These are phyloP conservation scores for Drosophila arizonae DNA, from an alignment of 1,140 invertebrate species.

Conservation along the genomic window DNA sequence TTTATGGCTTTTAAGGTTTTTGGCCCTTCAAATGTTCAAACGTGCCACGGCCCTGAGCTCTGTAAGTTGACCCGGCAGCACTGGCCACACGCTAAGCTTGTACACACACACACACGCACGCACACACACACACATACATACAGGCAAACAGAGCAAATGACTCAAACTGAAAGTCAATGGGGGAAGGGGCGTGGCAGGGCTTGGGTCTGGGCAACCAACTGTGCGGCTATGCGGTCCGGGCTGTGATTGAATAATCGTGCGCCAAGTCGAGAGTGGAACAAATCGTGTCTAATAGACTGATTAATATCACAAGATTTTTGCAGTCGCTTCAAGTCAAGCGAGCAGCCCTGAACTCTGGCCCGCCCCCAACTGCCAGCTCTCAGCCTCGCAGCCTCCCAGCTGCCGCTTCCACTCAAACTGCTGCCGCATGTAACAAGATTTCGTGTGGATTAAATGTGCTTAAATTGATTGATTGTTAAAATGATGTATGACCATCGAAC, in stretches of 20 bases:
- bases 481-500: constrained; percentile 77
- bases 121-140: constrained; percentile 6
- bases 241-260: constrained; percentile 75
- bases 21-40: constrained; percentile 6
- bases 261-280: constrained; percentile 61
- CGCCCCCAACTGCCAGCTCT: not conserved
- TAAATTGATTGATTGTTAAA: constrained; percentile 79
- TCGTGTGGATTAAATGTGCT: constrained; percentile 75
- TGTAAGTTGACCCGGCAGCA: constrained; percentile 25
- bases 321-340: constrained; percentile 65
- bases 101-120: constrained; percentile 17
- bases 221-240: constrained; percentile 29
- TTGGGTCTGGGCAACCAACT: constrained; percentile 56
- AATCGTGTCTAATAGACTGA: constrained; percentile 79
- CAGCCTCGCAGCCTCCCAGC: not conserved
- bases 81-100: constrained; percentile 35
- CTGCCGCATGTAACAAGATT: constrained; percentile 73
- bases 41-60: constrained; percentile 5
- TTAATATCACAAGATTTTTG: constrained; percentile 78
- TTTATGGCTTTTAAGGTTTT: not conserved
- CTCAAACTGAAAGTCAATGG: not conserved
- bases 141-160: not conserved
- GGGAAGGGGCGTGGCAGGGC: not conserved
- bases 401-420: not conserved
- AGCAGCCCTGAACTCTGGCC: constrained; percentile 34